Base-by-base conservation (phyloP, 2,113 vertebrate species). In the Trichechus manatus region DNA sequence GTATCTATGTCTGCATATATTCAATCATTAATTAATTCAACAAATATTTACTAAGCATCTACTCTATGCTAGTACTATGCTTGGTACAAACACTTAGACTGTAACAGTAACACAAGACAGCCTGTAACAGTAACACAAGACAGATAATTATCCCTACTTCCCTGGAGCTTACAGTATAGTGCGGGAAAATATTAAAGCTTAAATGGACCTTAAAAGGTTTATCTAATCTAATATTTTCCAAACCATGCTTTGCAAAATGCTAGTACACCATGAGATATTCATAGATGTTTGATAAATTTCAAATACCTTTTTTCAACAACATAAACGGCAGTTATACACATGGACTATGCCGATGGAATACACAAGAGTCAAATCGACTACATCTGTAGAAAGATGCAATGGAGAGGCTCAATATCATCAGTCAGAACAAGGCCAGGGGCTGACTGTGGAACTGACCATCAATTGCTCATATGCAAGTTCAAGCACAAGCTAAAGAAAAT, bases 21-120 rank as follows among this genome's bases (percentile, higher is more conserved):
- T 86, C 9, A 47, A 72, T 87, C 11, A 74, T 80, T 84, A 78
- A 77, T 44, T 81, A 3, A 88, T 50, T 70, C 6, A 90, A 19
- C 14, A 87, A 29, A 15, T 77, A 92, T 77, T 77, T 86, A 90
- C 68, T 95, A 93, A 82, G 13, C 10, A 78, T 56, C 33, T 84
- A 44, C 13, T 78, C 66, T 84, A 9, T 82, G 19, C 13, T 75
- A 68, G 14, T 82, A 39, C 9, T 86, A 44, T 81, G 64, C 33
- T 68, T 68, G 3, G 31, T 53, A 56, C 13, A 89, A 74, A 79
- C 10, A 92, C 17, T 17, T 80, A 95, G 25, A 15, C 5, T 86
- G 39, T 66, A 86, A 3, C 59, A 94, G 42, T 27, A 36, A 11
- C 23, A 64, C 25, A 90, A 47, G 27, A 13, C 7, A 33, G 17